Evolutionary conservation across 2,797 vertebrate genomes (phyloP).

Genomic region (Heteromormyrus szaboi): DNA sequence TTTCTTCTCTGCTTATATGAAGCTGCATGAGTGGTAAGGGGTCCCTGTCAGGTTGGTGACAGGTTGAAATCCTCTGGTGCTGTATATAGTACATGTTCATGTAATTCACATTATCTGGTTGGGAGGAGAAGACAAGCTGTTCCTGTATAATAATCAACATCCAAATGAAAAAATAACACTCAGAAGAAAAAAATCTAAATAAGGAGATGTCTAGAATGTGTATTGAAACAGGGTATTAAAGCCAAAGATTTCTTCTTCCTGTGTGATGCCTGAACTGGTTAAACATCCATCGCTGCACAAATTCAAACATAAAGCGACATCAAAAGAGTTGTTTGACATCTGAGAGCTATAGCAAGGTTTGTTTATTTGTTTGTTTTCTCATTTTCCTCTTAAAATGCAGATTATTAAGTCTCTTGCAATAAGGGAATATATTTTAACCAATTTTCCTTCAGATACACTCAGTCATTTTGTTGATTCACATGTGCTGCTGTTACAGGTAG

Average conservation of each 20-base stretch:
- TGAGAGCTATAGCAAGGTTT: not conserved
- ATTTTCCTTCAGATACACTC: not conserved
- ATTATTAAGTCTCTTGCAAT: not conserved
- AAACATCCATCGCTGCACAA: not conserved
- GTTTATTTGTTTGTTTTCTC: not conserved
- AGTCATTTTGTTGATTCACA: not conserved
- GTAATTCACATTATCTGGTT: not conserved
- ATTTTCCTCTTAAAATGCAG: not conserved
- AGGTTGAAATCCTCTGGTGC: not conserved
- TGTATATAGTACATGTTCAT: not conserved
- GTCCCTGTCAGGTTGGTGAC: not conserved
- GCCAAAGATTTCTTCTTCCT: conserved; percentile 5
- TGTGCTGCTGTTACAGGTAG: not conserved
- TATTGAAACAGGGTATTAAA: conserved; percentile 5
- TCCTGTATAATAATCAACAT: not conserved
- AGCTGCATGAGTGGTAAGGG: not conserved
- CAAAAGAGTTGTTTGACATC: not conserved
- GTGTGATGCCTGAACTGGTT: not conserved
- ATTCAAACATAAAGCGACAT: not conserved
- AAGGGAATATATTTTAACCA: not conserved
- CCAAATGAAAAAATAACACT: not conserved
- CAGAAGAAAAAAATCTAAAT: not conserved
- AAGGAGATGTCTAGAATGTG: conserved; percentile 4
- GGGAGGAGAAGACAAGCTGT: not conserved
- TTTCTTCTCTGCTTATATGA: not conserved